These are phyloP conservation scores for Pomatorhinus ruficollis DNA, from an alignment of 2,113 vertebrate genomes.

Conservation along the genomic window DNA sequence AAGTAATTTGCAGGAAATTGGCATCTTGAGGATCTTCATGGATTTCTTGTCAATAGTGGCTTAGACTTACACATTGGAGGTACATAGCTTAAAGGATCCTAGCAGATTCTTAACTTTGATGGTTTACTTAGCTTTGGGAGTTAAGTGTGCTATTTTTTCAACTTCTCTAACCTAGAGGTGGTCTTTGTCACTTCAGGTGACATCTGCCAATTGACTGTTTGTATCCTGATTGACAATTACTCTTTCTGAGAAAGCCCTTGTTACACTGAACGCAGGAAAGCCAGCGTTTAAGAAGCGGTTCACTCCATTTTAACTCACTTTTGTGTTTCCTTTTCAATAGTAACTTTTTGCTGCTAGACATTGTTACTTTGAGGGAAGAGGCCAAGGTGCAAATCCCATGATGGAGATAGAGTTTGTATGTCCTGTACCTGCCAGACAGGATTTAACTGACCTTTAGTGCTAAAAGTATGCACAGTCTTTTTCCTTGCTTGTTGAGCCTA, in stretches of 20 bases:
- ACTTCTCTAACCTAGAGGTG: background rate
- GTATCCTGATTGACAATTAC: background rate
- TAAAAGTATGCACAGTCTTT: background rate
- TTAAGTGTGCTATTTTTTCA: background rate
- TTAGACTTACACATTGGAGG: background rate
- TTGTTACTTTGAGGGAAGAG: background rate
- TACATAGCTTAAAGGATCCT: background rate
- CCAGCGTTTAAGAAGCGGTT: background rate
- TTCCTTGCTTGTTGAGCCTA: background rate
- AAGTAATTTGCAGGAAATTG: background rate
- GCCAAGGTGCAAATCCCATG: background rate
- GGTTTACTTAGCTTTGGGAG: background rate
- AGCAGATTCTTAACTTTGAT: background rate
- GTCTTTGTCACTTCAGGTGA: background rate
- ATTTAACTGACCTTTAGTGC: background rate
- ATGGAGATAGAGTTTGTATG: background rate
- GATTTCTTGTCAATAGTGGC: background rate
- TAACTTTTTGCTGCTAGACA: background rate
- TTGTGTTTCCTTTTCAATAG: background rate
- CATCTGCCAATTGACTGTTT: background rate
- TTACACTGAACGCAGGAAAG: background rate
- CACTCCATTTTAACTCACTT: background rate
- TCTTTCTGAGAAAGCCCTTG: background rate
- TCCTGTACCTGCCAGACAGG: background rate
- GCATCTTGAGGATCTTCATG: background rate